Base-by-base conservation (phyloP, 1,140 invertebrate genomes). In the Pseudomyrmex dendroicus region DNA sequence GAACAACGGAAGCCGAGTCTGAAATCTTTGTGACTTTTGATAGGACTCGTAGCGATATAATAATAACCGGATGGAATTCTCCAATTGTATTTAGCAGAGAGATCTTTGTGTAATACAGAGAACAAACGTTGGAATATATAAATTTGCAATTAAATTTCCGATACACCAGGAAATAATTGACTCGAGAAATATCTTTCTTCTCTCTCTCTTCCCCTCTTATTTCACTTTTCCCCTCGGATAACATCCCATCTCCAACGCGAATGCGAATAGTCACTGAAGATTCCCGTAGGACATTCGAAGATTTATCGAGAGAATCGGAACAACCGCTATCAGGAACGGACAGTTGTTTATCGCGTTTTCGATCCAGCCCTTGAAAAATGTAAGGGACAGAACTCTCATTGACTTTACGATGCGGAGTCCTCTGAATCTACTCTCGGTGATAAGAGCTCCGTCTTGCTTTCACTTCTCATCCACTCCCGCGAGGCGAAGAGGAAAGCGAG, bases 331-430 rank as follows among this genome's bases (percentile, higher is more conserved):
- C 76, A 80, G 66, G 54, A 44, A 72, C 76, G 76, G 76, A 80
- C 76, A 80, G 76, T 84, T 82, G 68, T 84, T 84, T 82, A 59
- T 66, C 52, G 61, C 61, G 61, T 72, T 66, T 80, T 80, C 76
- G 66, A 80, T 72, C 66, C 66, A 22, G n/a, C 25, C 83, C 76
- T 88, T 85, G 83, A 87, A 85, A 88, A 82, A 88, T 88, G 83
- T 88, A 87, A 82, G 76, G 76, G 56, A 83, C 54, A 59, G 48
- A 73, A 54, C 35, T 85, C 83, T 87, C 83, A 85, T 88, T 85
- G 86, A 88, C 86, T 89, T 89, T 89, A 89, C 78, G 78, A 82
- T 82, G 78, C 59, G 61, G 66, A 20, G 57, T 74, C 72, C 57
- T 82, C 78, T 82, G 70, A 82, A 82, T 82, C 78, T 82, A 82